These are phyloP conservation scores for Ciconia boyciana DNA, from an alignment of 2,113 vertebrate genomes.

Conservation along the genomic window DNA sequence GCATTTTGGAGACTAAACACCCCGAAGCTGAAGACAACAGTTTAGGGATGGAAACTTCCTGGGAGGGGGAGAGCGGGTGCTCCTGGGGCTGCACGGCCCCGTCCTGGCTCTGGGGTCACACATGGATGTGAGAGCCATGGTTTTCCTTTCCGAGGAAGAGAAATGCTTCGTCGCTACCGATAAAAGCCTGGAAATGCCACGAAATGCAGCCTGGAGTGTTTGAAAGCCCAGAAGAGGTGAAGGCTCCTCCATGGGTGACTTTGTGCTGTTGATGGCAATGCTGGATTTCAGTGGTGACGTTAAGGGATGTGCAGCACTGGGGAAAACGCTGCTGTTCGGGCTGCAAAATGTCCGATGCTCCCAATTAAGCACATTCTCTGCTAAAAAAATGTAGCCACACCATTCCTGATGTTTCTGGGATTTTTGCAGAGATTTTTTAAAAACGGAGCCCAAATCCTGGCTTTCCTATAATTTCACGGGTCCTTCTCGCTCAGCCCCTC, in stretches of 20 bases:
- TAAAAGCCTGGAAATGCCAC: not conserved
- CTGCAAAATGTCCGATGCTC: no score
- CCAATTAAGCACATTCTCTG: not conserved
- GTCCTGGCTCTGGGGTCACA: not conserved
- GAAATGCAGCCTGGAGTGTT: not conserved
- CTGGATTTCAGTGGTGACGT: not conserved
- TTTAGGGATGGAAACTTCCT: not conserved
- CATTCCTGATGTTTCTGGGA: not conserved
- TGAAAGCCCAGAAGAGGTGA: not conserved
- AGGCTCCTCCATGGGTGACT: not conserved
- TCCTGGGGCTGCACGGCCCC: not conserved
- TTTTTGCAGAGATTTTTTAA: not conserved
- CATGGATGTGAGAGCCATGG: accelerated
- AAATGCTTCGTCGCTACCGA: not conserved
- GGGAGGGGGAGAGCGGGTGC: not conserved
- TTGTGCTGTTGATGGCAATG: not conserved
- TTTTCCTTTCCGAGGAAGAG: not conserved
- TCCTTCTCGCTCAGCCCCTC: not conserved
- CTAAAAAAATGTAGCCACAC: no score
- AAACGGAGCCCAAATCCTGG: not conserved
- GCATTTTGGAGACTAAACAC: not conserved
- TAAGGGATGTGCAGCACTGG: not conserved
- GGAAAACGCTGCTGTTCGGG: not conserved
- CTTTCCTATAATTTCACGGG: not conserved
- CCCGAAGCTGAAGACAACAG: not conserved